Base-by-base conservation (phyloP, 2,113 vertebrate species). In the Tor tambroides region DNA sequence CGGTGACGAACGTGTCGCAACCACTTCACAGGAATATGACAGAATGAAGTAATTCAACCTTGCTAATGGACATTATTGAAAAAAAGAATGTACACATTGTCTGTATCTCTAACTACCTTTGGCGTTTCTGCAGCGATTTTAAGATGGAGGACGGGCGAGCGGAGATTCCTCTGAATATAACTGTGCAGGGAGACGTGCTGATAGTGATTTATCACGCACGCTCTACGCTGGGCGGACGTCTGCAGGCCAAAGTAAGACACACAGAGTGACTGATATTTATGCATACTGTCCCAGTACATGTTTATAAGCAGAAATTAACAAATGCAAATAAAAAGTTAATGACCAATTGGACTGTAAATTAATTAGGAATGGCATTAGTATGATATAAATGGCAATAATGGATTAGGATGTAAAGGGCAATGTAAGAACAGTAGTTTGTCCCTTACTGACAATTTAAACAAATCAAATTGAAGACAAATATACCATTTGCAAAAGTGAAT, bases 21-120 rank as follows among this genome's bases (percentile, higher is more conserved):
- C 97, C 86, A 99, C 98, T 0, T 99, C 98, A 8, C 97, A 97
- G 94, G 98, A 99, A 80, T 99, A 98, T 8, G 98, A 99, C 93
- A 94, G 93, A 92, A 97, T 99, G 98, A 97, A 94, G 98, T 98
- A 90, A 54, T 93, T 87, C 61, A 41, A 10, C 43, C 15, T 30
- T 69, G 15, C 30, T 35, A 17, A 35, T 10, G 30, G 65, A 19
- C 15, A 32, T 69, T 30, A 17, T 69, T 30, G 17, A 32, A 9
- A 32, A 17, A 15, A 61, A 1, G 12, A 3, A 12, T 28, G n/a
- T 14, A 5, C 6, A 5, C 14, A 9, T 15, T 17, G 19, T 46
- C 72, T 75, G 0, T 5, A 77, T 74, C 71, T 74, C 19, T n/a
- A 38, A 72, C 69, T 35, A 38, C 6, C 17, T 38, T 23, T 17